A percentile compares a stretch with the other conserved stretches of the same genome.
Evolutionary conservation across 1,140 invertebrate genomes (phyloP).

Genomic region (Sinella curviseta): DNA sequence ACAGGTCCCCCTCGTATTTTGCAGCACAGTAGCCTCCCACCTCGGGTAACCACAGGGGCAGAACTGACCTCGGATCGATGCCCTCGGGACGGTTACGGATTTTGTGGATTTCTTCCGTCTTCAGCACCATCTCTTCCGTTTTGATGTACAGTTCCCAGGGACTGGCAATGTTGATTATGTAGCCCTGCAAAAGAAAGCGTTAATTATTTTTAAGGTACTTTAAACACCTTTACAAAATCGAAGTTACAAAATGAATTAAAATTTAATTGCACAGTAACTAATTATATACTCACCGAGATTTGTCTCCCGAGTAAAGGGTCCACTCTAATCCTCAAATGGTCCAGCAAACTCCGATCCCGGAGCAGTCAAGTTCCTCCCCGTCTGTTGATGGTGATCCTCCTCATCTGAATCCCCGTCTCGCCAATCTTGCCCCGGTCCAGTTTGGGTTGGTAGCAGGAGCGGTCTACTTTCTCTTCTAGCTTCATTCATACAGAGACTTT

Average conservation of each 20-base stretch:
- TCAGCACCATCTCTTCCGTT: neutral
- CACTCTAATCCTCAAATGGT: neutral
- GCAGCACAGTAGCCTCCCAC: neutral
- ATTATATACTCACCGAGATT: neutral
- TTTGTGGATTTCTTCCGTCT: neutral
- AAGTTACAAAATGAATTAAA: too few relatives aligned
- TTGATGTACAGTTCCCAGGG: too few relatives aligned
- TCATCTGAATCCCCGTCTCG: neutral
- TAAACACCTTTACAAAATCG: too few relatives aligned
- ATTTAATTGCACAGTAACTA: neutral
- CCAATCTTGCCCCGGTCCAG: too few relatives aligned
- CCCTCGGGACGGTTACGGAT: neutral
- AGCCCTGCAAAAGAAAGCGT: too few relatives aligned
- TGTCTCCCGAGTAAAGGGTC: neutral
- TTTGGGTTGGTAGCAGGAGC: too few relatives aligned
- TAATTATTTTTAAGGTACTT: too few relatives aligned
- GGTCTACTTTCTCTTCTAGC: too few relatives aligned
- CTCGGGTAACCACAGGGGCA: neutral
- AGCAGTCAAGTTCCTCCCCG: neutral
- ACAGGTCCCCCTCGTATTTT: neutral
- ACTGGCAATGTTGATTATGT: too few relatives aligned
- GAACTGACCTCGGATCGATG: neutral
- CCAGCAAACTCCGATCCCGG: neutral
- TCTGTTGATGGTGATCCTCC: neutral
- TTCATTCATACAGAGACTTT: too few relatives aligned